phyloP scores from a whole-genome alignment of 1,140 invertebrate genomes.

The Meloidogyne floridensis region DNA sequence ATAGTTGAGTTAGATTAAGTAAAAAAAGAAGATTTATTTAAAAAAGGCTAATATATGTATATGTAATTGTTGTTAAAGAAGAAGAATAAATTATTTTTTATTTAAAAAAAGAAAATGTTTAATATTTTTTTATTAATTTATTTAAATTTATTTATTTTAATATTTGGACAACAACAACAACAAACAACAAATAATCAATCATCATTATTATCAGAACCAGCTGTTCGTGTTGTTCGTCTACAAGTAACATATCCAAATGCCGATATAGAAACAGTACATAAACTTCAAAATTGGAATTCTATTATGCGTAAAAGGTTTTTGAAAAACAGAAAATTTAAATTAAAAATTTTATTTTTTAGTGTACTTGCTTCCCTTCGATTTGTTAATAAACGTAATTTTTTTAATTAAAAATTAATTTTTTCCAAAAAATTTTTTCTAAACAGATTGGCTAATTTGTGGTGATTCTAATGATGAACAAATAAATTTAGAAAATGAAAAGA shows the following conservation, averaged over 20 bases:
- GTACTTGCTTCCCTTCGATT: slow-evolving; percentile 61
- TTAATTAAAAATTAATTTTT: slow-evolving; percentile 15
- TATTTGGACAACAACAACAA: neutral
- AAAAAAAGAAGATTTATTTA: no score
- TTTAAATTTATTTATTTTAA: neutral
- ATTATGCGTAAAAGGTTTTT: slow-evolving; percentile 56
- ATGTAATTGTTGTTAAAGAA: no score
- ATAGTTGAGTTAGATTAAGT: no score
- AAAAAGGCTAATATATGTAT: no score
- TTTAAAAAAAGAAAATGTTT: neutral
- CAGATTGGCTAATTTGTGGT: slow-evolving; percentile 53
- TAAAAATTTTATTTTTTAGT: slow-evolving; percentile 16
- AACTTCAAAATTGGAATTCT: slow-evolving; percentile 54
- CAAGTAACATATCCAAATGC: slow-evolving; percentile 47
- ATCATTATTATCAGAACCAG: slow-evolving; percentile 37
- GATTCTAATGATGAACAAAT: slow-evolving; percentile 39
- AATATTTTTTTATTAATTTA: slow-evolving; percentile 10
- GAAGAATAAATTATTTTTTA: no score
- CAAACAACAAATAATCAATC: neutral
- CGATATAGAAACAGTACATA: slow-evolving; percentile 39
- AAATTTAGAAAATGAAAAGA: slow-evolving; percentile 22
- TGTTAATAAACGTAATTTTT: slow-evolving; percentile 62
- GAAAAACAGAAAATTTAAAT: neutral
- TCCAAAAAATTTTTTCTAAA: no score
- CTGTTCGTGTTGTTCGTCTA: slow-evolving; percentile 50